phyloP scores from a whole-genome alignment of 2,888 invertebrate genomes.

The Macrosiphum euphorbiae region DNA sequence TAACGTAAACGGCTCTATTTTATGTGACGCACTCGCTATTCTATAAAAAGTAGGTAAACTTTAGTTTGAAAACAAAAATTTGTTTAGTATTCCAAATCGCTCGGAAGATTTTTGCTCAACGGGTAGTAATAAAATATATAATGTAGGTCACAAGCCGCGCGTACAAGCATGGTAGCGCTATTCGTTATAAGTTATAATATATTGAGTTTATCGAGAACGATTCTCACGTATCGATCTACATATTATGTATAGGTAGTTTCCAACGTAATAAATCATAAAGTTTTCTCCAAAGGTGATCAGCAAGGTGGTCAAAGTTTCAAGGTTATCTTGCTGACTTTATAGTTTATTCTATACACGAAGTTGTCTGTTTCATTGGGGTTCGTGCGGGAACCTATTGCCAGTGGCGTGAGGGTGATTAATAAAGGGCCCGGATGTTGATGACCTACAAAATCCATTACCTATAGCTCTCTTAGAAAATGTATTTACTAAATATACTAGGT shows the following conservation, averaged over 20 bases:
- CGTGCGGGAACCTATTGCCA: neutral
- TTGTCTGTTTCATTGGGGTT: neutral
- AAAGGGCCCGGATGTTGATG: neutral
- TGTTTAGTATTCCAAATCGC: neutral
- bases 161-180: neutral
- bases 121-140: neutral
- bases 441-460: neutral
- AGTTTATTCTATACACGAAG: slow-evolving; percentile 15
- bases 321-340: neutral
- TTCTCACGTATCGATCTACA: neutral
- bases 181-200: neutral
- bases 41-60: neutral
- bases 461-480: neutral
- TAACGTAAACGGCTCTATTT: neutral
- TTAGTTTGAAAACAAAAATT: neutral
- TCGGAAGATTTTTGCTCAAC: neutral
- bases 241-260: neutral
- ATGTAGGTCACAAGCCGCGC: neutral
- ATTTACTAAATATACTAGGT: neutral
- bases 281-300: slow-evolving; percentile 6
- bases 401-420: neutral
- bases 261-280: slow-evolving; percentile 21
- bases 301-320: slow-evolving; percentile 11
- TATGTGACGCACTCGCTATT: neutral
- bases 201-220: neutral